Conservation (phyloP, 2,888 invertebrate species). For the Xestia rhomboidea region DNA sequence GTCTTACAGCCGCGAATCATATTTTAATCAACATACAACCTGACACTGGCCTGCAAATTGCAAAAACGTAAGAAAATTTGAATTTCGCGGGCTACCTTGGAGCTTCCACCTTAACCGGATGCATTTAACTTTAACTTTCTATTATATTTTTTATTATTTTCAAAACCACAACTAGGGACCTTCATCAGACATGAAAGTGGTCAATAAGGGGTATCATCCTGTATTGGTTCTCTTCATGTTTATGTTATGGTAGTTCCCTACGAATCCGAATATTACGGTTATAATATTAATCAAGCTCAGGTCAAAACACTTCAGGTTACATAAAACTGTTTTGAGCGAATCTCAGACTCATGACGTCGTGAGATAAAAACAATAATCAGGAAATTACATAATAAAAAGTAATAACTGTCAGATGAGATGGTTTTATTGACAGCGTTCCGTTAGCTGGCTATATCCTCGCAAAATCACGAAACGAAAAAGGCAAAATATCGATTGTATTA, state of each 20-base stretch:
- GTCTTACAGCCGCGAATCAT: too few species aligned
- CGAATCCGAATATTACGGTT: not conserved
- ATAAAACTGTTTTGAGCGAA: not conserved
- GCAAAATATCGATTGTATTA: not conserved
- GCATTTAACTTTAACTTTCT: not conserved
- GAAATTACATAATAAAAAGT: constrained; percentile 44
- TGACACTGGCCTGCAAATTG: too few species aligned
- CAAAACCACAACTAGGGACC: not conserved
- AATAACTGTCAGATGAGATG: constrained; percentile 54
- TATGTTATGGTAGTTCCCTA: not conserved
- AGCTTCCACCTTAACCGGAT: not conserved
- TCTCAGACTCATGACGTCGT: constrained; percentile 12
- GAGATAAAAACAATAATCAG: constrained; percentile 32
- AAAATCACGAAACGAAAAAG: constrained; percentile 1
- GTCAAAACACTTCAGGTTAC: constrained; percentile 1
- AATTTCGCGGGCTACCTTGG: too few species aligned
- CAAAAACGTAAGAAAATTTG: too few species aligned
- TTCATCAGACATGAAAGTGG: not conserved
- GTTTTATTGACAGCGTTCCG: constrained; percentile 53
- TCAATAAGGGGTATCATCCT: not conserved
- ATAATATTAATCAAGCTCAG: constrained; percentile 15
- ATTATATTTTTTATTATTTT: too few species aligned
- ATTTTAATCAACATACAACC: too few species aligned
- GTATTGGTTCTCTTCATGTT: not conserved
- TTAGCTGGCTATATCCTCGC: constrained; percentile 44